These are phyloP conservation scores for Damaliscus lunatus DNA, from an alignment of 2,113 vertebrate species.

Conservation along the genomic window DNA sequence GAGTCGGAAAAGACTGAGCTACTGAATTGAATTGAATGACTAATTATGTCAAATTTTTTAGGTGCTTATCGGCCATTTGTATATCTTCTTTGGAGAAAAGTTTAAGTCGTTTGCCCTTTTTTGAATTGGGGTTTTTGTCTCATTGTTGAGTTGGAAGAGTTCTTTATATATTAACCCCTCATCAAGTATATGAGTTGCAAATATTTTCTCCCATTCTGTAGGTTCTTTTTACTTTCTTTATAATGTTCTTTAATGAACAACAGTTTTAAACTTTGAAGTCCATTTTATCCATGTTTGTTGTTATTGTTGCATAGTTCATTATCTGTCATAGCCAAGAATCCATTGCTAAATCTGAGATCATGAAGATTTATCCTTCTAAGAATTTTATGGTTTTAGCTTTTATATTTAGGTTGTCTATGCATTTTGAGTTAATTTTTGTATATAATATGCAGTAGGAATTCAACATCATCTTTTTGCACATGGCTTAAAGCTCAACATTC, in stretches of 20 bases:
- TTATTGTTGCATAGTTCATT: neutral
- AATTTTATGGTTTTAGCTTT: neutral
- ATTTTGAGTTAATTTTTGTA: neutral
- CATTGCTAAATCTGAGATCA: neutral
- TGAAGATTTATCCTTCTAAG: neutral
- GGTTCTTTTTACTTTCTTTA: neutral
- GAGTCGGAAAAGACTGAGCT: no score
- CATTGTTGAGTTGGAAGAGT: neutral
- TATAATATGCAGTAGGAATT: neutral
- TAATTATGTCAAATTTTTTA: neutral
- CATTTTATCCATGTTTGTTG: neutral
- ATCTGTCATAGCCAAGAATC: neutral
- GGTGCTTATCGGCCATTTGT: neutral
- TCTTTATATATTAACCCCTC: neutral
- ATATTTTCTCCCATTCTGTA: neutral
- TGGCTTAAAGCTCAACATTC: neutral
- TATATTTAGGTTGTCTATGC: neutral
- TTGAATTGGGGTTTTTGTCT: neutral
- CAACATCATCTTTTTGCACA: neutral
- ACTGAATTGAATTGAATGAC: no score
- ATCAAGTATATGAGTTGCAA: neutral
- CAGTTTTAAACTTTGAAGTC: neutral
- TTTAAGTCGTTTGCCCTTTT: neutral
- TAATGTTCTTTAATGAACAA: neutral
- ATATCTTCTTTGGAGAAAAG: neutral